A percentile compares a stretch with the other conserved stretches of the same genome.
These are phyloP conservation scores for Electrophaes corylata DNA, from an alignment of 2,888 invertebrate genomes.

Conservation along the genomic window DNA sequence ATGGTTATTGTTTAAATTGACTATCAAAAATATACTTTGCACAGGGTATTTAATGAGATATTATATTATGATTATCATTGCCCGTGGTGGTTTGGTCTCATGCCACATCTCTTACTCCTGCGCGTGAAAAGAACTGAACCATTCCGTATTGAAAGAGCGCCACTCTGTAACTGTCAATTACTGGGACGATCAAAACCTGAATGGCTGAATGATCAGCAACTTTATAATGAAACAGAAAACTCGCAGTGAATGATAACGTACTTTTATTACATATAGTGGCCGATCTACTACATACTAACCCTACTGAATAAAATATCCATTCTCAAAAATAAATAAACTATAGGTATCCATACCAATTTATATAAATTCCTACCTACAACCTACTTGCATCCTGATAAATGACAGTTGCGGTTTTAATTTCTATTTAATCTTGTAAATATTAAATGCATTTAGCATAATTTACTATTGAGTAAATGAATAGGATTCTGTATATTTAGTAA, in stretches of 20 bases:
- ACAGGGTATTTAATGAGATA: slow-evolving; percentile 79
- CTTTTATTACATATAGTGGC: too few relatives aligned
- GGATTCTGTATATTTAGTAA: slow-evolving; percentile 68
- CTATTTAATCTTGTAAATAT: slow-evolving; percentile 74
- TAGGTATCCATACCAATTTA: too few relatives aligned
- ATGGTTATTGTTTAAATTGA: slow-evolving; percentile 69
- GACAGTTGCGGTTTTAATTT: slow-evolving; percentile 70
- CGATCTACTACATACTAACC: not conserved
- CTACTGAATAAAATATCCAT: not conserved
- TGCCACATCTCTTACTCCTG: slow-evolving; percentile 79
- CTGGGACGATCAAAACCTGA: slow-evolving; percentile 43
- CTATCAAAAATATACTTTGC: slow-evolving; percentile 75
- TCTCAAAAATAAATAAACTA: too few relatives aligned
- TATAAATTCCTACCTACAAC: not conserved
- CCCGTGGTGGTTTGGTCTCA: slow-evolving; percentile 56
- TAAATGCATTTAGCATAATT: slow-evolving; percentile 59
- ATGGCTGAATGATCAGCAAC: not conserved
- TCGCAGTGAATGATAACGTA: not conserved
- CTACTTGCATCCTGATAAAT: slow-evolving; percentile 52
- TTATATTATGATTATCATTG: slow-evolving; percentile 62
- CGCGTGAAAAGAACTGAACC: slow-evolving; percentile 77
- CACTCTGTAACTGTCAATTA: slow-evolving; percentile 71
- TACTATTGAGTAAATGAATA: slow-evolving; percentile 74
- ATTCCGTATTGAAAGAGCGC: slow-evolving; percentile 64
- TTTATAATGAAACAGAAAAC: not conserved